Evolutionary conservation across 1,140 invertebrate species (phyloP).

Genomic region (Kradibia gibbosae): DNA sequence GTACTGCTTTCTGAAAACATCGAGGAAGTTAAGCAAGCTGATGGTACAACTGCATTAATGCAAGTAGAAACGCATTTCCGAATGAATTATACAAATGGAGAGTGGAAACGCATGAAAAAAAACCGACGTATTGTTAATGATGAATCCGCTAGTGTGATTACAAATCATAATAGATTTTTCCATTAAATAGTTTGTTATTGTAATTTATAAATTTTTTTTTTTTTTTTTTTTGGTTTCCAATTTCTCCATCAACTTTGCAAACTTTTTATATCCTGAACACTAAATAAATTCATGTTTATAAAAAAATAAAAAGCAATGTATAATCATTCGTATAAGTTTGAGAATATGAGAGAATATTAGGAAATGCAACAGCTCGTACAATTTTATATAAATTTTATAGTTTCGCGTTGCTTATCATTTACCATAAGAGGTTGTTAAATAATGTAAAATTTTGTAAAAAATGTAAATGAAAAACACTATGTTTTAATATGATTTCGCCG

Average conservation of each 20-base stretch:
- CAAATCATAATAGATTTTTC: constrained; percentile 41
- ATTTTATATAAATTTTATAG: no score
- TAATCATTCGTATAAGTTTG: constrained; percentile 29
- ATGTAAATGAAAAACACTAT: constrained; percentile 45
- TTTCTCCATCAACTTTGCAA: not conserved
- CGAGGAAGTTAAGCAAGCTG: constrained; percentile 84
- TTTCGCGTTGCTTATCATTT: no score
- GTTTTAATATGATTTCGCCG: constrained; percentile 23
- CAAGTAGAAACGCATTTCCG: constrained; percentile 95
- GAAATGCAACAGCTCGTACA: no score
- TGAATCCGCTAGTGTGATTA: constrained; percentile 59
- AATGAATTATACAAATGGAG: constrained; percentile 96
- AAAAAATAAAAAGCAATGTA: not conserved
- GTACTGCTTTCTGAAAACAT: constrained; percentile 93
- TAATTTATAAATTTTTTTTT: not conserved
- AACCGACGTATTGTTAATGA: constrained; percentile 78
- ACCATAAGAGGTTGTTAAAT: constrained; percentile 11
- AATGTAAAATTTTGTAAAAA: constrained; percentile 41
- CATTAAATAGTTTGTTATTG: constrained; percentile 29
- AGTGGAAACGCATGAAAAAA: constrained; percentile 94
- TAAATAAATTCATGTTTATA: no score
- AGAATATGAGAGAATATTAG: no score
- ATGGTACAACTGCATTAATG: constrained; percentile 82
- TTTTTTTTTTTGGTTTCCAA: constrained; percentile 14
- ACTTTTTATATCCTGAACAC: no score